Percentiles rank a stretch among this genome's conserved stretches.
These are phyloP conservation scores for Drosophila prosaltans DNA, from an alignment of 1,140 invertebrate species.

Conservation along the genomic window DNA sequence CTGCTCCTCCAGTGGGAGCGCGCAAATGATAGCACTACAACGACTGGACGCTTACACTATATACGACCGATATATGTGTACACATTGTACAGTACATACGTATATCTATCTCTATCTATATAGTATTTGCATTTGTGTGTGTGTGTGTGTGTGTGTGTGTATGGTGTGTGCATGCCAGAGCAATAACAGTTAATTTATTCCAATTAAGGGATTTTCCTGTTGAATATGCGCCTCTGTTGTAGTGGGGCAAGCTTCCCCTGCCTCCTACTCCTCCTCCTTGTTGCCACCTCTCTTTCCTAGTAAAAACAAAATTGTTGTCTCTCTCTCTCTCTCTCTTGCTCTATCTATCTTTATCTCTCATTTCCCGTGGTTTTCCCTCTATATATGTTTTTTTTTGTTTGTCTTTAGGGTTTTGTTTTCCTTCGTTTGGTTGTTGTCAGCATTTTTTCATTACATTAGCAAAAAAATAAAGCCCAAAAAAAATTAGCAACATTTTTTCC, in stretches of 20 bases:
- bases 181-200: conserved; percentile 83
- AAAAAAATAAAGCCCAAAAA: conserved; percentile 47
- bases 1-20: conserved; percentile 42
- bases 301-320: conserved; percentile 63
- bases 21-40: conserved; percentile 38
- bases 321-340: conserved; percentile 19
- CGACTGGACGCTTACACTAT: conserved; percentile 7
- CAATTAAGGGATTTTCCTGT: conserved; percentile 83
- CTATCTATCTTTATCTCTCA: background rate
- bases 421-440: conserved; percentile 49
- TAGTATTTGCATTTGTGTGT: conserved; percentile 10
- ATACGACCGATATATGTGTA: background rate
- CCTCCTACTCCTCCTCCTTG: background rate
- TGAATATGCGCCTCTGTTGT: conserved; percentile 73
- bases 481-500: conserved; percentile 56
- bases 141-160: conserved; percentile 28
- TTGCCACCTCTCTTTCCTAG: conserved; percentile 34
- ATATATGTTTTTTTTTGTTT: conserved; percentile 48
- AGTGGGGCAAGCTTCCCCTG: background rate
- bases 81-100: background rate
- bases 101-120: conserved; percentile 5
- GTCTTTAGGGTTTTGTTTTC: conserved; percentile 60
- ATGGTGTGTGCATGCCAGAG: conserved; percentile 59
- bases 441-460: conserved; percentile 68
- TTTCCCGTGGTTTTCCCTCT: conserved; percentile 26